Conservation (phyloP, 2,113 vertebrate genomes). For the Atlantisia rogersi region DNA sequence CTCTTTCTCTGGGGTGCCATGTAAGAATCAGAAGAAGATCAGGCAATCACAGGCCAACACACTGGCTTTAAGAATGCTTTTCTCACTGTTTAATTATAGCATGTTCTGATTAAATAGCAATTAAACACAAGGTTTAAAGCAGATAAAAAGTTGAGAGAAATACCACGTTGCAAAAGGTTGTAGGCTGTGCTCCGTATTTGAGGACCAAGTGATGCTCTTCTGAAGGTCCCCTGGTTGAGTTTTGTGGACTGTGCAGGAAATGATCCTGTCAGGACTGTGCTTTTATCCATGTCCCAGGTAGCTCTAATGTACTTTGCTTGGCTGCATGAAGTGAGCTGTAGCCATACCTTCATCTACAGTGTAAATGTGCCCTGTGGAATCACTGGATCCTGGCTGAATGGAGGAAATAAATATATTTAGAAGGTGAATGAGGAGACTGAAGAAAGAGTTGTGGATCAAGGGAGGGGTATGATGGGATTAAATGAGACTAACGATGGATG, state of each 20-base stretch:
- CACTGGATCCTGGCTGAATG: not conserved
- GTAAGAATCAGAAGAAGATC: fast-evolving
- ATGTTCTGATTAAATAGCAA: not conserved
- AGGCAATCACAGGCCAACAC: not conserved
- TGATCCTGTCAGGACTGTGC: not conserved
- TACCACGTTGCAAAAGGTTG: not conserved
- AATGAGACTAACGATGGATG: not conserved
- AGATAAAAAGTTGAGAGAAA: not conserved
- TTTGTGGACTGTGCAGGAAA: not conserved
- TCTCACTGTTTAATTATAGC: not conserved
- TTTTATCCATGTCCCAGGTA: not conserved
- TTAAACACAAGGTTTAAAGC: not conserved
- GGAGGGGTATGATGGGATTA: not conserved
- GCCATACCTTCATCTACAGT: not conserved
- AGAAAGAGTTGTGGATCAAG: not conserved
- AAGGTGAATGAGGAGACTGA: not conserved
- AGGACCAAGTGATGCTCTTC: not conserved
- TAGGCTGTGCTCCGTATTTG: not conserved
- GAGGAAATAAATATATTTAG: not conserved
- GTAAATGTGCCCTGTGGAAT: not conserved
- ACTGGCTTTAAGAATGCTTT: not conserved
- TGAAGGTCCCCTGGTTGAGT: not conserved
- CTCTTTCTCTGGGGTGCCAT: not conserved
- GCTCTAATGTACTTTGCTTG: not conserved
- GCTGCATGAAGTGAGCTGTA: not conserved